phyloP scores from a whole-genome alignment of 2,888 invertebrate genomes.

The Troides oblongomaculatus region DNA sequence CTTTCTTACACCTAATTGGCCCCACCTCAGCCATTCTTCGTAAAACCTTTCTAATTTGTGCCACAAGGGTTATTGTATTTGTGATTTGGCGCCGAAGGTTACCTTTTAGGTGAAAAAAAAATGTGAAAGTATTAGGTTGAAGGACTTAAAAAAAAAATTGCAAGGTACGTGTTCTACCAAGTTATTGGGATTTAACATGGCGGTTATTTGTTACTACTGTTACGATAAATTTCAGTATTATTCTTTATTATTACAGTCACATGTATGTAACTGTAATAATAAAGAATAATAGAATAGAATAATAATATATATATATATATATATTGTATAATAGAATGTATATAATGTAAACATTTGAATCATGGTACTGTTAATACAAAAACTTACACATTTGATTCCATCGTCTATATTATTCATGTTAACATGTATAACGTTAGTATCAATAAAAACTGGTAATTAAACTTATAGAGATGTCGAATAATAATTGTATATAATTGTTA shows the following conservation, averaged over 20 bases:
- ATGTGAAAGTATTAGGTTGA: conserved; percentile 27
- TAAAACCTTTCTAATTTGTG: conserved; percentile 29
- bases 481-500: no score
- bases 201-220: neutral
- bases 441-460: neutral
- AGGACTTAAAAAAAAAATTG: conserved; percentile 11
- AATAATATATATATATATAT: no score
- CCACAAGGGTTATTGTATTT: conserved; percentile 31
- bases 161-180: neutral
- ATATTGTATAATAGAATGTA: neutral
- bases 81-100: conserved; percentile 29
- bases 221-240: no score
- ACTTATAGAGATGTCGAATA: no score
- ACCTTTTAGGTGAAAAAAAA: conserved; percentile 25
- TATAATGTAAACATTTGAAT: neutral
- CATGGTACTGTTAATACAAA: neutral
- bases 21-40: conserved; percentile 24
- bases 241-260: neutral
- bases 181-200: neutral
- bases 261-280: neutral
- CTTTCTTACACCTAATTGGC: conserved; percentile 30
- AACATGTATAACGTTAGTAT: neutral
- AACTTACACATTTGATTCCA: neutral
- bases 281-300: no score
- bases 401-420: neutral